Base-by-base conservation (phyloP, 2,888 invertebrate species). In the Vandiemenella viatica region DNA sequence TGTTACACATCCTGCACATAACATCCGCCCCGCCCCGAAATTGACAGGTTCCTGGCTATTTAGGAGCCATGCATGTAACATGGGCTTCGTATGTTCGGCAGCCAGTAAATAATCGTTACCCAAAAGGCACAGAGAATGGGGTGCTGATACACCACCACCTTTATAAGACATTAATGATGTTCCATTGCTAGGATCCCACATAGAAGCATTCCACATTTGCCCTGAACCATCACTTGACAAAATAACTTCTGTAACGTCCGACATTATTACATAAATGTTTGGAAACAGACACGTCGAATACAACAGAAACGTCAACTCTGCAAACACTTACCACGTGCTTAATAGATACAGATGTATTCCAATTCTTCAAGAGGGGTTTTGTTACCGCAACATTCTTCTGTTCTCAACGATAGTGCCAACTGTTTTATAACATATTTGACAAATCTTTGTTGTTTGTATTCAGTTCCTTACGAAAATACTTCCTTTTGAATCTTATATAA, bases 51-150 rank as follows among this genome's bases (percentile, higher is more conserved):
- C 81, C 58, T 83, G 82, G 18, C 79, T 80, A 63, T 87, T 88
- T 1, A 86, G 61, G 0, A 79, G 79, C 92, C 91, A 93, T n/a
- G 87, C 68, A 59, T 89, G 82, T 26, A 93, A 66, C 43, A 89
- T 65, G 0, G 92, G 88, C 62, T 89, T 90, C 0, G 76, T 74
- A 57, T 72, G 71, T 60, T 87, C 83, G 0, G 83, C 84, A n/a
- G 79, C 74, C 20, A 89, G 67, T 10, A 92, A 57, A 61, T 83
- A 89, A 59, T 86, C 81, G 43, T 78, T 74, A 1, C 75, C 75
- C 1, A 91, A 65, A 37, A 86, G 66, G 21, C 75, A 72, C 1
- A 89, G 64, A 1, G 80, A 75, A 52, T 74, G 76, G 3, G 73
- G 66, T 56, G 76, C 73, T 10, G 80, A 74, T 1, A 76, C 72